These are phyloP conservation scores for Pycnonotus jocosus DNA, from an alignment of 2,113 vertebrate species.

Conservation along the genomic window DNA sequence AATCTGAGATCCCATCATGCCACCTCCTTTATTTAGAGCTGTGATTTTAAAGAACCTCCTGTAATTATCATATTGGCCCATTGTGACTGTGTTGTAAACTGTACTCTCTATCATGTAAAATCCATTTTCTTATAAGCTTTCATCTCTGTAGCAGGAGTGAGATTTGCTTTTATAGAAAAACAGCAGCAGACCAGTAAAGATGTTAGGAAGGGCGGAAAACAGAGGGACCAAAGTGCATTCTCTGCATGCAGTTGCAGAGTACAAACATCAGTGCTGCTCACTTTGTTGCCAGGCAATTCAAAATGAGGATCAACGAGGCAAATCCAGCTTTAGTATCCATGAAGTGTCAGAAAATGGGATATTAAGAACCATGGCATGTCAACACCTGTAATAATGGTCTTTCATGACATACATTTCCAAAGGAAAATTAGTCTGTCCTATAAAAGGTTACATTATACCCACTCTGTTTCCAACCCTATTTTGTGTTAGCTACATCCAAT, in stretches of 20 bases:
- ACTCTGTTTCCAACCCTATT: not conserved
- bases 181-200: not conserved
- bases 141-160: not conserved
- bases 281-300: not conserved
- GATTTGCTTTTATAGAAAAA: not conserved
- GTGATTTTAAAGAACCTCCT: not conserved
- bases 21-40: not conserved
- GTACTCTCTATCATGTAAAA: not conserved
- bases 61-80: not conserved
- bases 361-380: not conserved
- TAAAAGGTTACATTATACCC: not conserved
- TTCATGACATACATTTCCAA: not conserved
- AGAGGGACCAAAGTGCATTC: not conserved
- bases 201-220: not conserved
- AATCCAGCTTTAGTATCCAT: not conserved
- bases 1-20: not conserved
- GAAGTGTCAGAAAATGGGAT: not conserved
- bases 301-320: accelerated
- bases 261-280: not conserved
- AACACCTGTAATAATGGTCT: not conserved
- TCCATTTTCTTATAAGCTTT: not conserved
- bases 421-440: not conserved
- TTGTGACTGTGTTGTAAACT: not conserved
- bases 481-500: not conserved
- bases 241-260: not conserved